These are phyloP conservation scores for Hyles lineata DNA, from an alignment of 2,888 invertebrate genomes.

Conservation along the genomic window DNA sequence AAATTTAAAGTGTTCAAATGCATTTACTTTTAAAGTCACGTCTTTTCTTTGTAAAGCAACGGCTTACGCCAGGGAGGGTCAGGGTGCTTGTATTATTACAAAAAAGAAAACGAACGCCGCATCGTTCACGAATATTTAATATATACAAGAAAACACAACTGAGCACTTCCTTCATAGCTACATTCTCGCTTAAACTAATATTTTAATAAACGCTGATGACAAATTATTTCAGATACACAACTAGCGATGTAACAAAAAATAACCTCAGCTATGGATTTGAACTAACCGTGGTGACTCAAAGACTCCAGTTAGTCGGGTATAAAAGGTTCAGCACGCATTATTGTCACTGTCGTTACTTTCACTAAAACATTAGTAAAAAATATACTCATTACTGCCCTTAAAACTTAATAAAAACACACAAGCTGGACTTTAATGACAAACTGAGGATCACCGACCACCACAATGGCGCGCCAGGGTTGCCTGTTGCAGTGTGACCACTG, in stretches of 20 bases:
- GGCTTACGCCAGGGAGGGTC: slow-evolving; percentile 70
- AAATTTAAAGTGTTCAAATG: background rate
- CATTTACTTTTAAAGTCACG: slow-evolving; percentile 10
- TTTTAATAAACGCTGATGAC: slow-evolving; percentile 60
- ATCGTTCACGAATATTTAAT: slow-evolving; percentile 23
- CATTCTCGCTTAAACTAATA: slow-evolving; percentile 7
- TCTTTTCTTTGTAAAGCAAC: slow-evolving; percentile 56
- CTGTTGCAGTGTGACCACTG: slow-evolving; percentile 22
- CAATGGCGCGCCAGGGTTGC: slow-evolving; percentile 76
- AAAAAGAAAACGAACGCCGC: slow-evolving; percentile 28
- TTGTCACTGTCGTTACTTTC: slow-evolving; percentile 75
- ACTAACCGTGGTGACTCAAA: slow-evolving; percentile 82
- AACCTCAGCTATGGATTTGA: slow-evolving; percentile 78
- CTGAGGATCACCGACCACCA: slow-evolving; percentile 66
- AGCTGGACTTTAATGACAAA: slow-evolving; percentile 68
- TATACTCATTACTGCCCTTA: slow-evolving; percentile 73
- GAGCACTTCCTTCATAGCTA: background rate
- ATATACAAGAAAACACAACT: background rate
- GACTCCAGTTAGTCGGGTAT: slow-evolving; percentile 75
- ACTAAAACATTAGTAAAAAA: slow-evolving; percentile 73
- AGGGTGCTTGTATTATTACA: slow-evolving; percentile 42
- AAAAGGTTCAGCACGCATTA: slow-evolving; percentile 82
- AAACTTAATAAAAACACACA: slow-evolving; percentile 72
- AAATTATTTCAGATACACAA: slow-evolving; percentile 67
- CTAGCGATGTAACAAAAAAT: slow-evolving; percentile 81